phyloP scores from a whole-genome alignment of 2,113 vertebrate species.

The Pristiophorus japonicus region DNA sequence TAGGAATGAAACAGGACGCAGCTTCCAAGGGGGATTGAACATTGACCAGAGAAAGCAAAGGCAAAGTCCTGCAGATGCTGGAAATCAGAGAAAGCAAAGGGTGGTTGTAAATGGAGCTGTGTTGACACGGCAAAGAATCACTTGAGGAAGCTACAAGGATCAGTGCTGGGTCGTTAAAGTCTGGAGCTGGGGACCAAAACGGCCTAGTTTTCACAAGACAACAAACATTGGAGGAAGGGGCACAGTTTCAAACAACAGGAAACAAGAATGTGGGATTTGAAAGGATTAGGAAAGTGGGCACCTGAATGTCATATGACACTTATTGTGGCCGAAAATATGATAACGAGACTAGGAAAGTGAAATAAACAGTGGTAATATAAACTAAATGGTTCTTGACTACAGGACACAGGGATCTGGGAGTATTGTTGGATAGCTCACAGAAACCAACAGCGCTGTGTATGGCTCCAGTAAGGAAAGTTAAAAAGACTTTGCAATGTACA shows the following conservation, averaged over 20 bases:
- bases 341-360: not conserved
- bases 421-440: not conserved
- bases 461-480: not conserved
- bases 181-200: not conserved
- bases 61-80: too few relatives aligned
- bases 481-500: not conserved
- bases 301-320: too few relatives aligned
- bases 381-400: not conserved
- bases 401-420: not conserved
- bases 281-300: too few relatives aligned
- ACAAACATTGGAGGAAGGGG: not conserved
- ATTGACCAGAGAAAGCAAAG: not conserved
- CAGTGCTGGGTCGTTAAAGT: not conserved
- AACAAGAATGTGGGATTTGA: not conserved
- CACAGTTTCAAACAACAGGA: not conserved
- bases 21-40: not conserved
- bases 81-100: not conserved
- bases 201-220: not conserved
- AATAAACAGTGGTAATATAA: not conserved
- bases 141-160: not conserved
- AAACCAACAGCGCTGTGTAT: not conserved
- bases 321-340: not conserved
- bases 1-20: not conserved
- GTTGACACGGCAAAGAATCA: not conserved
- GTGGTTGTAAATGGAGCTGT: not conserved